phyloP scores from a whole-genome alignment of 2,113 vertebrate species.

The Coturnix japonica region DNA sequence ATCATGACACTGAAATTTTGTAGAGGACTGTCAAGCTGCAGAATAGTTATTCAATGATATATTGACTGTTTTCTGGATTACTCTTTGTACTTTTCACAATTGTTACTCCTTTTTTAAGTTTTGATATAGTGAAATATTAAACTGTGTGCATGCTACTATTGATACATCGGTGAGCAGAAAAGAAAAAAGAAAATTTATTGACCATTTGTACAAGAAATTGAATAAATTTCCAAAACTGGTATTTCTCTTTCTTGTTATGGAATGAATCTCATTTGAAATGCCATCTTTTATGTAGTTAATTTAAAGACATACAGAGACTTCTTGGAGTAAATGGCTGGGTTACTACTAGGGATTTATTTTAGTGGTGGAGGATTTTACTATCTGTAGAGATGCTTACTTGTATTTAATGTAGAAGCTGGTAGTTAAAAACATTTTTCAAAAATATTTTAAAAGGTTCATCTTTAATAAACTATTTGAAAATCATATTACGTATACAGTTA shows the following conservation, averaged over 20 bases:
- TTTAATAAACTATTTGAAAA: neutral
- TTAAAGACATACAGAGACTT: neutral
- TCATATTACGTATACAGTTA: neutral
- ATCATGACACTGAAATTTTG: neutral
- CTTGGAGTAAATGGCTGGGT: neutral
- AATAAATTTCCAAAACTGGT: neutral
- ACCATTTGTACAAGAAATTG: neutral
- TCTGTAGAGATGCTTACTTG: neutral
- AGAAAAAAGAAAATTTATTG: neutral
- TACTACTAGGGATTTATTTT: neutral
- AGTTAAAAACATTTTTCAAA: neutral
- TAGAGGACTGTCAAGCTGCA: neutral
- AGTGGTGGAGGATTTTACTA: neutral
- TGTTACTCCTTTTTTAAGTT: neutral
- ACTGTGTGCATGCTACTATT: neutral
- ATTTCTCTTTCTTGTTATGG: neutral
- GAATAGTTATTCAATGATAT: neutral
- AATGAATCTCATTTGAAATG: neutral
- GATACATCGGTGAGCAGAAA: neutral
- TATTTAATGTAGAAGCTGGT: neutral
- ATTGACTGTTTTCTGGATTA: neutral
- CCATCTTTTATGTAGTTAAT: neutral
- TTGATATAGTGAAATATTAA: neutral
- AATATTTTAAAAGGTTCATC: neutral
- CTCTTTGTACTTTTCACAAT: neutral